phyloP scores from a whole-genome alignment of 1,140 invertebrate genomes.

The Trichonephila clavata region DNA sequence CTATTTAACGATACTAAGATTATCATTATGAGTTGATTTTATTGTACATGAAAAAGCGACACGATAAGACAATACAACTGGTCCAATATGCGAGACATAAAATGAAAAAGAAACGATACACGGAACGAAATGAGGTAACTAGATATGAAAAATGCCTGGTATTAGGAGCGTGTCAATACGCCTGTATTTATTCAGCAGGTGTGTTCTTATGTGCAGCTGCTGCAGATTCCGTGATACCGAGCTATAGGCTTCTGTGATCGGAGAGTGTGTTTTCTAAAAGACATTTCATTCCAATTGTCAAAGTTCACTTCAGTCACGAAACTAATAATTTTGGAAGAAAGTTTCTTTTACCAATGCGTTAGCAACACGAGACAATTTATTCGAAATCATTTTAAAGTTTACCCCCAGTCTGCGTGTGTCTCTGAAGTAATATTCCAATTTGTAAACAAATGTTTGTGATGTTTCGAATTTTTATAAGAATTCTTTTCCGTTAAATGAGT shows the following conservation, averaged over 20 bases:
- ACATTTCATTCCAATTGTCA: constrained; percentile 12
- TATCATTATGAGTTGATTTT: no score
- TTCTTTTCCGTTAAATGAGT: no score
- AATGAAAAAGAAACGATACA: background rate
- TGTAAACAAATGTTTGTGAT: no score
- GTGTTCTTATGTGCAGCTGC: background rate
- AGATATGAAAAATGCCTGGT: constrained; percentile 29
- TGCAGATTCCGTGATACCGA: background rate
- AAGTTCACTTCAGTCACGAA: background rate
- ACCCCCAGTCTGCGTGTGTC: no score
- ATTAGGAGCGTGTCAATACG: background rate
- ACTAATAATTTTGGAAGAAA: background rate
- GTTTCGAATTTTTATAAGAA: no score
- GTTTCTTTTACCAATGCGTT: background rate
- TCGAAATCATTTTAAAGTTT: background rate
- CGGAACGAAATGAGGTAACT: background rate
- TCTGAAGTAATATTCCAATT: no score
- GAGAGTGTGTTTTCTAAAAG: background rate
- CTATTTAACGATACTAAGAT: no score
- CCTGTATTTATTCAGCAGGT: background rate
- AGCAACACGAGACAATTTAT: background rate
- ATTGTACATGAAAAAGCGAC: no score
- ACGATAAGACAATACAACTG: no score
- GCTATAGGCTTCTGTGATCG: background rate
- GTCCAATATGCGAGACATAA: background rate